These are phyloP conservation scores for Brenthis hecate DNA, from an alignment of 2,888 invertebrate genomes.

Conservation along the genomic window DNA sequence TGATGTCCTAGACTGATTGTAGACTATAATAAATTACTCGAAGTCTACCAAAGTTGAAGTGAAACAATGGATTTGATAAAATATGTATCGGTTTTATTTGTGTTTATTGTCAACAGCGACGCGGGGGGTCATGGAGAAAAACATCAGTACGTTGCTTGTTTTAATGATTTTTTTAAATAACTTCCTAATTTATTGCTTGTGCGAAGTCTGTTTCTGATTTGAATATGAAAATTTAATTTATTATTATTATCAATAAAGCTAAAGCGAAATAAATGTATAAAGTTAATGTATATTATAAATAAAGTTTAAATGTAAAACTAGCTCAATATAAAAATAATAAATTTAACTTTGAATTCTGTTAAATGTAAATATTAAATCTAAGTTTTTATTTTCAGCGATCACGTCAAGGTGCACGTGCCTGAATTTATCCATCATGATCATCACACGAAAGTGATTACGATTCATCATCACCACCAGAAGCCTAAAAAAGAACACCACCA, in stretches of 20 bases:
- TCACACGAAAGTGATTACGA: conserved; percentile 83
- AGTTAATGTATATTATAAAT: no score
- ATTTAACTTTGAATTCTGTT: no score
- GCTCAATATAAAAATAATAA: no score
- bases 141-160: conserved; percentile 64
- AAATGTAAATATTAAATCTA: no score
- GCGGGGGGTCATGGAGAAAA: conserved; percentile 72
- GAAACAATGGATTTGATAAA: conserved; percentile 61
- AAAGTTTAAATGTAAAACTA: conserved; percentile 8
- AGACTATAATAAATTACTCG: conserved; percentile 1
- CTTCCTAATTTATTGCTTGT: neutral
- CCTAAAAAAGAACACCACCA: conserved; percentile 76
- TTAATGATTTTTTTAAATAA: neutral
- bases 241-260: conserved; percentile 15
- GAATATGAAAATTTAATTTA: neutral
- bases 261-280: conserved; percentile 30
- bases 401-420: conserved; percentile 82
- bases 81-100: conserved; percentile 60
- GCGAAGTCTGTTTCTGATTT: neutral
- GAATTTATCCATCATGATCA: conserved; percentile 83
- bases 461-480: conserved; percentile 79
- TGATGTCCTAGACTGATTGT: conserved; percentile 52
- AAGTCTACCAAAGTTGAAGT: conserved; percentile 19
- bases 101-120: conserved; percentile 59
- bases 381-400: conserved; percentile 74